Evolutionary conservation across 2,113 vertebrate species (phyloP), one percentile per base, ranked within the genome.

Genomic region (Crocuta crocuta): DNA sequence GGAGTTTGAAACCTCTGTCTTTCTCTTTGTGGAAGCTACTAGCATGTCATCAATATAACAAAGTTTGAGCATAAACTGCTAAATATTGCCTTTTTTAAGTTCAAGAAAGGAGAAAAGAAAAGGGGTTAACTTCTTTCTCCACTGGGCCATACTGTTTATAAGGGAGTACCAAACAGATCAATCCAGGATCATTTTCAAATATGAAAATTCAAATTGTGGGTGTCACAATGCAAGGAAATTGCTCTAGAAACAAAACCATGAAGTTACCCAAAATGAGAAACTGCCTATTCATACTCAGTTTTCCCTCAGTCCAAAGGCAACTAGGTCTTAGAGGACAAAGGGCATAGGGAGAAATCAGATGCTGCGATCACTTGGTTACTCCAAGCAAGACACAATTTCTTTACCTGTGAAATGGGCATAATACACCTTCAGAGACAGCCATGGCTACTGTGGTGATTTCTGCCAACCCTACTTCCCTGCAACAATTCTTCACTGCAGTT

Each of bases 31-130:
- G 43, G 3, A 48, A 58, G 24, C 11, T 50, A 58, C 58, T 35
- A 92, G 74, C 10, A 82, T 93, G 87, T 84, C 23, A 93, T 48
- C 66, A 84, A 39, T 33, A 11, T 50, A 91, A 88, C 43, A 79
- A 68, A 79, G 8, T 76, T 24, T 61, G 65, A 81, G 86, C 16
- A 31, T 45, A 73, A 92, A 70, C 39, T 74, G 33, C 39, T 85
- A 94, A 78, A 87, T 28, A 81, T 9, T 21, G 35, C 24, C n/a
- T 4, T 90, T 55, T 95, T 90, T 88, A 81, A 80, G n/a, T 45
- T 79, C 24, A 81, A 43, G 39, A 95, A 58, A 90, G 39, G 61
- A 91, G 31, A 61, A 28, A 45, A 43, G n/a, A 92, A 93, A 76
- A 2, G 2, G 76, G 53, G 73, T 90, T 65, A 94, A 43, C 7